phyloP scores from a whole-genome alignment of 2,113 vertebrate species.

The Chaetodon trifascialis region DNA sequence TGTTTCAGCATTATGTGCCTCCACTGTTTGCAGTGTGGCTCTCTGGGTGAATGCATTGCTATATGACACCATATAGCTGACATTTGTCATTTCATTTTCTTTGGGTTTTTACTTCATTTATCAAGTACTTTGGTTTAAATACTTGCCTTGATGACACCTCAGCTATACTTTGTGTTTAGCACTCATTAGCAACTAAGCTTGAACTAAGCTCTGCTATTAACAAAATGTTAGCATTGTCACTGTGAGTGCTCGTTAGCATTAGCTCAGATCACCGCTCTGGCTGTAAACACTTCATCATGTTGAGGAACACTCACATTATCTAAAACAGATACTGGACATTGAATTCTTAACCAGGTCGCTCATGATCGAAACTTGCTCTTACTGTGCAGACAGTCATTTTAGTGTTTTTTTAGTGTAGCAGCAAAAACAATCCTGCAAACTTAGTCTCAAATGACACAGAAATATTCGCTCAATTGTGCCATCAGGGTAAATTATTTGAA shows the following conservation, averaged over 20 bases:
- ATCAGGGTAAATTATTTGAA: constrained; percentile 1
- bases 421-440: background rate
- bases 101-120: background rate
- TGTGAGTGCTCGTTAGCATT: background rate
- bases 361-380: background rate
- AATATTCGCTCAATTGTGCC: background rate
- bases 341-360: constrained; percentile 1
- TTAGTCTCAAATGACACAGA: background rate
- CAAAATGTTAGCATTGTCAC: background rate
- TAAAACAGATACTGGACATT: background rate
- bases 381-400: background rate
- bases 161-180: background rate
- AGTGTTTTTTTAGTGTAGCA: background rate
- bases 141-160: background rate
- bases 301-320: constrained; percentile 6
- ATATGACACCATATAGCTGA: background rate
- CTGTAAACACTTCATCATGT: background rate
- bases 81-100: background rate
- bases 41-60: background rate
- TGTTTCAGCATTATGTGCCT: background rate
- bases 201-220: no score
- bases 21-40: background rate
- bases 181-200: background rate
- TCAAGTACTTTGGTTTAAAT: background rate
- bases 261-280: background rate